Percentiles rank a stretch among this genome's conserved stretches.
Conservation (phyloP, 2,888 invertebrate species). For the Smittia aterrima region DNA sequence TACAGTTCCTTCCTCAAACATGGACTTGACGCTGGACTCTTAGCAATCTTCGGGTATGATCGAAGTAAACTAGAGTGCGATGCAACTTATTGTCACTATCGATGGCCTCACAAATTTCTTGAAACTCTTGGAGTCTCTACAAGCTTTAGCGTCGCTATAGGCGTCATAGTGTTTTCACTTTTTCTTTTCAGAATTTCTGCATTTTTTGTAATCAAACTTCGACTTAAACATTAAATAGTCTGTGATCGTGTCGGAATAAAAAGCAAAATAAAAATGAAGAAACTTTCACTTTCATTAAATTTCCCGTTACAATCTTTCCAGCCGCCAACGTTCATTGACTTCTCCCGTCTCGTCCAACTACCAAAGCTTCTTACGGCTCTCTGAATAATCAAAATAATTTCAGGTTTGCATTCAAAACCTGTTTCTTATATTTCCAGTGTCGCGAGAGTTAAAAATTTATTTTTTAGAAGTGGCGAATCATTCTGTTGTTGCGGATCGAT, state of each 20-base stretch:
- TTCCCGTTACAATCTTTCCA: slow-evolving; percentile 9
- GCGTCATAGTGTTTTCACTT: slow-evolving; percentile 65
- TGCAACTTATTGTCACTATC: slow-evolving; percentile 72
- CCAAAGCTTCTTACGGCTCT: background rate
- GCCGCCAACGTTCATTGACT: background rate
- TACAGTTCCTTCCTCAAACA: slow-evolving; percentile 87
- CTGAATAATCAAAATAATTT: background rate
- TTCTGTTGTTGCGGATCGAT: no score
- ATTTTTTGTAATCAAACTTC: slow-evolving; percentile 66
- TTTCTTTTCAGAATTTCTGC: slow-evolving; percentile 63
- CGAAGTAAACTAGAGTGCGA: slow-evolving; percentile 72
- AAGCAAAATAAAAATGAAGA: background rate
- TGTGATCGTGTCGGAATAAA: background rate
- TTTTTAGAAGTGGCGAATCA: no score
- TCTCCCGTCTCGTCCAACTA: background rate
- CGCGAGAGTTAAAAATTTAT: no score
- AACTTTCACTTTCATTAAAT: background rate
- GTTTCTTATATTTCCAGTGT: background rate
- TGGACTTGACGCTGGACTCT: slow-evolving; percentile 77
- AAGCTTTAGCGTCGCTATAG: slow-evolving; percentile 64
- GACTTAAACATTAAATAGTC: slow-evolving; percentile 52
- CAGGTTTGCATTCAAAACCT: background rate
- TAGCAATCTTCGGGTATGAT: slow-evolving; percentile 79
- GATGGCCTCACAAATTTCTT: slow-evolving; percentile 68
- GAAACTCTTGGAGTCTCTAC: slow-evolving; percentile 70